Conservation (phyloP, 2,888 invertebrate genomes). For the Hecatera dysodea region DNA sequence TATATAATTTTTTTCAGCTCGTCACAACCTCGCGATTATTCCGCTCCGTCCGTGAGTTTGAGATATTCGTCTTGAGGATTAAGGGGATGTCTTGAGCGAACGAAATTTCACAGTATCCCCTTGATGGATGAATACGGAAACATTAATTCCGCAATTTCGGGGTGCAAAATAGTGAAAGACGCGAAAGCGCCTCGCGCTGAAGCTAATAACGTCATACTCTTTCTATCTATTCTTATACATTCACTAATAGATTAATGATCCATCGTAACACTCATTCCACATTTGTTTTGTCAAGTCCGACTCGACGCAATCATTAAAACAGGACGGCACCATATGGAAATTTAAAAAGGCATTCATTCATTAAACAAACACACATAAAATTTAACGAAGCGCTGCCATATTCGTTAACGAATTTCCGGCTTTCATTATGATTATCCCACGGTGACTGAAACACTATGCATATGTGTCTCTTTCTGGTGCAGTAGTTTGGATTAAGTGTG, state of each 20-base stretch:
- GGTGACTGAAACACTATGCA: slow-evolving; percentile 69
- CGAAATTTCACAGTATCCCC: slow-evolving; percentile 87
- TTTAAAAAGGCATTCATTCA: slow-evolving; percentile 88
- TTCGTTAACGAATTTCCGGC: slow-evolving; percentile 90
- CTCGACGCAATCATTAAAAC: slow-evolving; percentile 72
- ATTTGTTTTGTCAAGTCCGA: slow-evolving; percentile 70
- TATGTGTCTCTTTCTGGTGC: slow-evolving; percentile 73
- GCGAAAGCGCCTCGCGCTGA: slow-evolving; percentile 72
- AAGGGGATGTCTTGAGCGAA: slow-evolving; percentile 84
- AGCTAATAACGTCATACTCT: slow-evolving; percentile 77
- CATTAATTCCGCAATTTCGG: slow-evolving; percentile 85
- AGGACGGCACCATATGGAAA: slow-evolving; percentile 82
- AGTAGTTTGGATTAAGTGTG: slow-evolving; percentile 58
- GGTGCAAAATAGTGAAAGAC: slow-evolving; percentile 83
- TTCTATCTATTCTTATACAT: slow-evolving; percentile 67
- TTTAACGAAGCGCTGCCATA: slow-evolving; percentile 89
- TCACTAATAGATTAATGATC: slow-evolving; percentile 70
- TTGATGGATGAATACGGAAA: slow-evolving; percentile 87
- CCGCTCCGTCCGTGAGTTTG: slow-evolving; percentile 86
- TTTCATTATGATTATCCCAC: slow-evolving; percentile 83
- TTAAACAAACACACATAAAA: slow-evolving; percentile 89
- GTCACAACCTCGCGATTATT: slow-evolving; percentile 87
- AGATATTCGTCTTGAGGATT: slow-evolving; percentile 90
- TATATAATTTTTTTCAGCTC: slow-evolving; percentile 85
- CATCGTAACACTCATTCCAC: slow-evolving; percentile 67